phyloP scores from a whole-genome alignment of 2,888 invertebrate species.

The Athrips mouffetella region DNA sequence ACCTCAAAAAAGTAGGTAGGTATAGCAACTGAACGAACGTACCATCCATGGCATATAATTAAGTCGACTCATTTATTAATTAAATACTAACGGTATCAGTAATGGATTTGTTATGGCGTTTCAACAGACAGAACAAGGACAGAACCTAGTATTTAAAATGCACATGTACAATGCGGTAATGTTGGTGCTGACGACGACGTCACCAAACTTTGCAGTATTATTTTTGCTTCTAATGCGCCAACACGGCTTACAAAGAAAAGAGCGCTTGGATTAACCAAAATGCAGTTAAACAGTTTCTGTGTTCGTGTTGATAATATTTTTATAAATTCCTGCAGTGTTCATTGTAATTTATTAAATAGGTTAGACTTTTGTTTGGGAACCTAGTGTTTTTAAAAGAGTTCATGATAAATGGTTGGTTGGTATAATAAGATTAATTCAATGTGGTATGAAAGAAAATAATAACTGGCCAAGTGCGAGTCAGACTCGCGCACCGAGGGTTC shows the following conservation, averaged over 20 bases:
- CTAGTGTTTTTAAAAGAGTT: conserved; percentile 27
- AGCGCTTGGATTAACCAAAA: conserved; percentile 60
- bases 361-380: conserved; percentile 33
- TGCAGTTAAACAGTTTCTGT: conserved; percentile 58
- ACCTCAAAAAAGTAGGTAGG: no score
- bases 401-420: conserved; percentile 40
- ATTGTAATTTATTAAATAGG: conserved; percentile 27
- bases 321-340: conserved; percentile 36
- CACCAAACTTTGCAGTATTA: conserved; percentile 75
- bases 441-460: no score
- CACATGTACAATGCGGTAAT: conserved; percentile 73
- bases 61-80: no score
- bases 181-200: no score
- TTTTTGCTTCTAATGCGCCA: conserved; percentile 73
- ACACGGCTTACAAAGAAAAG: conserved; percentile 61
- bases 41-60: no score
- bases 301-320: conserved; percentile 48
- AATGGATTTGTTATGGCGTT: no score
- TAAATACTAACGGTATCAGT: no score
- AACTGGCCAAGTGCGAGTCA: no score
- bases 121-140: no score
- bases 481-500: no score
- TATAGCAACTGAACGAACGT: no score
- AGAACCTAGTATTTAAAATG: conserved; percentile 70
- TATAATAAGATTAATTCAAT: not conserved